These are phyloP conservation scores for Cygnus atratus DNA, from an alignment of 2,113 vertebrate genomes.

Conservation along the genomic window DNA sequence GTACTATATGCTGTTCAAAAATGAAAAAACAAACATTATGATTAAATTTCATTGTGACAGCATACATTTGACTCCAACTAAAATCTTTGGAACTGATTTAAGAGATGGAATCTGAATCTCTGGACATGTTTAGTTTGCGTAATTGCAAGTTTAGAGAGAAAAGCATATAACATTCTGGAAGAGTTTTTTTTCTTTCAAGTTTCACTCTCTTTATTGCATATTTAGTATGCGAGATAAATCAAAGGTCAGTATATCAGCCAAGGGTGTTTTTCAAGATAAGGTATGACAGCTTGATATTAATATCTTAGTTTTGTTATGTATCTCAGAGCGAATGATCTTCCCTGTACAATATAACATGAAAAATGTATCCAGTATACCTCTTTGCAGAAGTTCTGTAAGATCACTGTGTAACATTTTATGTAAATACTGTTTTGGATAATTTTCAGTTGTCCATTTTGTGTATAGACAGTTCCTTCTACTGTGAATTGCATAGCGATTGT, in stretches of 20 bases:
- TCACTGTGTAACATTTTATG: not conserved
- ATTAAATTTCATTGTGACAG: not conserved
- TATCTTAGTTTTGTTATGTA: not conserved
- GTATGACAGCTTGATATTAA: not conserved
- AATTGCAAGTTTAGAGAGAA: not conserved
- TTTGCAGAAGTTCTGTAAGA: not conserved
- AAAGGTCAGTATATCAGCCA: not conserved
- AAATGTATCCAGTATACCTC: not conserved
- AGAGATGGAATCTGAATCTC: constrained; percentile 1
- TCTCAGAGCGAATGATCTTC: not conserved
- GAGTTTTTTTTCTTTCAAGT: not conserved
- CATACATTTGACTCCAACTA: not conserved
- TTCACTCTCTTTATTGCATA: not conserved
- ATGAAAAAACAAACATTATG: not conserved
- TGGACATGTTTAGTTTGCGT: not conserved
- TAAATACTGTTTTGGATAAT: not conserved
- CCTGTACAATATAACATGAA: not conserved
- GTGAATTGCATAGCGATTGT: not conserved
- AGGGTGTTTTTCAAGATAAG: not conserved
- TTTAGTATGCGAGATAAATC: not conserved
- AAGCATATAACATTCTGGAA: not conserved
- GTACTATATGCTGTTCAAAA: not conserved
- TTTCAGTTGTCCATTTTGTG: not conserved
- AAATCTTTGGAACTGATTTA: constrained; percentile 7
- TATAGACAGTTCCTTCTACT: not conserved